A percentile compares a stretch with the other conserved stretches of the same genome.
These are phyloP conservation scores for Alsophila aescularia DNA, from an alignment of 2,888 invertebrate species.

Conservation along the genomic window DNA sequence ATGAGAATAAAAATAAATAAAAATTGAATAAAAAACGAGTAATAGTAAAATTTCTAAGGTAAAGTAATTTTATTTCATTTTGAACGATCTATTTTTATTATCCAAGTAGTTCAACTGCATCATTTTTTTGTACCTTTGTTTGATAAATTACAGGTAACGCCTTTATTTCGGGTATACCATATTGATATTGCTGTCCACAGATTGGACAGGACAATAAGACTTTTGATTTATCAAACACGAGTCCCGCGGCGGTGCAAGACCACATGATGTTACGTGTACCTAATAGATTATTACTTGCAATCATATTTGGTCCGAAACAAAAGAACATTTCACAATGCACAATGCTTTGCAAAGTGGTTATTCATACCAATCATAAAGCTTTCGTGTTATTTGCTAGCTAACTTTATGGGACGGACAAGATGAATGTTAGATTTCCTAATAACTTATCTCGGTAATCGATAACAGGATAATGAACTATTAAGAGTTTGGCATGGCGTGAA, in stretches of 20 bases:
- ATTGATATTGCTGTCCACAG: constrained; percentile 51
- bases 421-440: no score
- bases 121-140: constrained; percentile 21
- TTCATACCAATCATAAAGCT: no score
- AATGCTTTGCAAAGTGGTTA: not conserved
- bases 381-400: no score
- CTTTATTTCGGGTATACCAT: constrained; percentile 40
- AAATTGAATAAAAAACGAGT: no score
- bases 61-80: no score
- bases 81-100: no score
- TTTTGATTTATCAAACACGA: constrained; percentile 47
- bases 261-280: constrained; percentile 45
- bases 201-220: constrained; percentile 59
- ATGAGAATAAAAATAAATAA: no score
- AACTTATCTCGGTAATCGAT: no score
- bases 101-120: not conserved
- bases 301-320: constrained; percentile 25
- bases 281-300: constrained; percentile 17
- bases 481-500: no score
- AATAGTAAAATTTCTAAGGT: no score
- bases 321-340: constrained; percentile 31
- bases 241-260: constrained; percentile 33
- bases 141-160: constrained; percentile 42
- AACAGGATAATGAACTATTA: no score
- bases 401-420: no score